These are phyloP conservation scores for Idris sp. DNA, from an alignment of 1,140 invertebrate genomes.

Conservation along the genomic window DNA sequence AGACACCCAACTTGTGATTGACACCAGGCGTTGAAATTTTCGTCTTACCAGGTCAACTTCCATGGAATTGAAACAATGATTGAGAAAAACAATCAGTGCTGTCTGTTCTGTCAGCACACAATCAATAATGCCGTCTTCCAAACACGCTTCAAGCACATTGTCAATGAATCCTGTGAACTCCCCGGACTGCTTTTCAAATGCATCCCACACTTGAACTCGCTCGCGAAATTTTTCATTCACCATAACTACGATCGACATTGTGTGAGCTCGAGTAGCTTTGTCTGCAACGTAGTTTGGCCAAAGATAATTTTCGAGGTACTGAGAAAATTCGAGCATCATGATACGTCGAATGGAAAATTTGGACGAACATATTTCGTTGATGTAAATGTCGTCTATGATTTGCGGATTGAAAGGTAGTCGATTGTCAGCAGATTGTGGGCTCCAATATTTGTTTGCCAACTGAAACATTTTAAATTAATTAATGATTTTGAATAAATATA, in stretches of 20 bases:
- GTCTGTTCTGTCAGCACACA: conserved; percentile 89
- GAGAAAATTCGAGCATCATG: conserved; percentile 97
- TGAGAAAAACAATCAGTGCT: conserved; percentile 92
- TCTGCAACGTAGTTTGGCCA: conserved; percentile 94
- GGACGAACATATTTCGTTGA: conserved; percentile 86
- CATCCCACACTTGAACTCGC: conserved; percentile 96
- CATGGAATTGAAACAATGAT: conserved; percentile 98
- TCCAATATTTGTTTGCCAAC: conserved; percentile 94
- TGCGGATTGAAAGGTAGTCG: conserved; percentile 85
- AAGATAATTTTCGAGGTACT: conserved; percentile 97
- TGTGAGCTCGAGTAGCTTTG: conserved; percentile 86
- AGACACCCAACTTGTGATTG: conserved; percentile 95
- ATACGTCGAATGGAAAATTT: conserved; percentile 91
- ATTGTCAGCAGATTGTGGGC: conserved; percentile 84
- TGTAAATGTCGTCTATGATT: conserved; percentile 89
- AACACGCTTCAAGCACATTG: conserved; percentile 86
- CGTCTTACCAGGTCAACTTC: conserved; percentile 95
- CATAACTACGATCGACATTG: conserved; percentile 97
- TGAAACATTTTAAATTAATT: conserved; percentile 30
- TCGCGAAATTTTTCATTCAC: conserved; percentile 99
- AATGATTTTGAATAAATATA: no score
- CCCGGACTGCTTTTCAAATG: conserved; percentile 88
- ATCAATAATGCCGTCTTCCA: conserved; percentile 80
- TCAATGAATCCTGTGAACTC: conserved; percentile 94
- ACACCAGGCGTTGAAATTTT: conserved; percentile 94